Percentiles rank a stretch among this genome's conserved stretches.
These are phyloP conservation scores for Acromyrmex echinatior DNA, from an alignment of 1,140 invertebrate genomes.

Conservation along the genomic window DNA sequence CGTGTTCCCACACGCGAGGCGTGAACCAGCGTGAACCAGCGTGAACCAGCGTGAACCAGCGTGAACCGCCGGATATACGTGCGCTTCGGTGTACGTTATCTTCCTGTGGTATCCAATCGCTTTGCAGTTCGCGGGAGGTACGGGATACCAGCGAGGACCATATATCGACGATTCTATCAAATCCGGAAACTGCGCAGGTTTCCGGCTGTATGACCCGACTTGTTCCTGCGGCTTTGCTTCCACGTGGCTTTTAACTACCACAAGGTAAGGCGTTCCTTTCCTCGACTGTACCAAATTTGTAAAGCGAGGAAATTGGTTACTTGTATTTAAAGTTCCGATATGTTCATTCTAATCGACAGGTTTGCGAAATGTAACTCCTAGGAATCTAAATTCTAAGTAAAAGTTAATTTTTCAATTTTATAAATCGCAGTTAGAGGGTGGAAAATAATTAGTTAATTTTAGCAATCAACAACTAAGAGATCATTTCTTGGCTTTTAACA, in stretches of 20 bases:
- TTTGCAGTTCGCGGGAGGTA: conserved; percentile 38
- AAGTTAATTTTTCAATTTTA: neutral
- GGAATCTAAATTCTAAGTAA: neutral
- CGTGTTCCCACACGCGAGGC: conserved; percentile 67
- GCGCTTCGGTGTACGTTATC: conserved; percentile 61
- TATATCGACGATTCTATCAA: conserved; percentile 64
- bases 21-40: conserved; percentile 37
- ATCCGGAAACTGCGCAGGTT: conserved; percentile 60
- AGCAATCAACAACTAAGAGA: neutral
- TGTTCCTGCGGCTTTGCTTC: conserved; percentile 13
- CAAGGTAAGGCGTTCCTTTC: neutral
- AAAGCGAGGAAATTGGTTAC: neutral
- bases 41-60: conserved; percentile 18
- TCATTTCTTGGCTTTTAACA: no score
- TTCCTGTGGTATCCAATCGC: conserved; percentile 44
- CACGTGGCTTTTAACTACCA: neutral
- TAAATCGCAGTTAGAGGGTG: neutral
- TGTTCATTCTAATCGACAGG: no score
- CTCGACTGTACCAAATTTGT: neutral
- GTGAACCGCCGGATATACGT: conserved; percentile 61
- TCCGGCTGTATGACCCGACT: conserved; percentile 39
- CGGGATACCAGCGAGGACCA: neutral
- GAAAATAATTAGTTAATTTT: neutral
- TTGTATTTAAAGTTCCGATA: neutral
- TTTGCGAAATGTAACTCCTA: no score